Evolutionary conservation across 2,113 vertebrate species (phyloP), one percentile per base, ranked within the genome.

Genomic region (Mus musculus): DNA sequence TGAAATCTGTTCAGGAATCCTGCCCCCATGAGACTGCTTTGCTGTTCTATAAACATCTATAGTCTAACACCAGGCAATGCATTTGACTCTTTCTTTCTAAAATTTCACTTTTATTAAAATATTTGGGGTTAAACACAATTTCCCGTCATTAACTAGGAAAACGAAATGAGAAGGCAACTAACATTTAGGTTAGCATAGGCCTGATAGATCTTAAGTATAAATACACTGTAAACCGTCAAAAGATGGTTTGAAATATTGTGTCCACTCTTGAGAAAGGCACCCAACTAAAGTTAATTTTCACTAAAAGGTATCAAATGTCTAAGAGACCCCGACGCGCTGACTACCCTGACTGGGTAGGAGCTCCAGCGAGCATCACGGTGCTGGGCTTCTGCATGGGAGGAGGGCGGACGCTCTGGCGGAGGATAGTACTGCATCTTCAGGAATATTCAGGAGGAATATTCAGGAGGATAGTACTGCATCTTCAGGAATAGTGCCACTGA

Each of bases 101-200:
- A 92, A 72, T 71, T 78, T 73, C 69, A 87, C 84, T 61, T 91
- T 59, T 71, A 59, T 73, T 92, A 94, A 93, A 96, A 12, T 73
- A 90, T 52, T 89, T 84, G 52, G 88, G 10, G 28, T 90, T 93
- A 93, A 88, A 90, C 14, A n/a, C 8, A 95, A 88, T 63, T 87
- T 94, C 42, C 30, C 13, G 49, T 73, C 49, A 77, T 13, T 87
- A 46, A 39, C 95, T 36, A 87, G 46, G 9, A 82, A 95, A 96
- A 93, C 49, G 89, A 69, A 78, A 17, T 33, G 19, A 12, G 26
- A 92, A 77, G 88, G 7, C 88, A 14, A 77, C 22, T 39, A 76
- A 76, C 49, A 67, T 7, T 42, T 84, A 71, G 7, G 26, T 17
- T 90, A 63, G 90, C 30, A 73, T 39, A 82, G 67, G 3, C 24